phyloP scores from a whole-genome alignment of 23 tunicate species.

The Botrylloides violaceus region DNA sequence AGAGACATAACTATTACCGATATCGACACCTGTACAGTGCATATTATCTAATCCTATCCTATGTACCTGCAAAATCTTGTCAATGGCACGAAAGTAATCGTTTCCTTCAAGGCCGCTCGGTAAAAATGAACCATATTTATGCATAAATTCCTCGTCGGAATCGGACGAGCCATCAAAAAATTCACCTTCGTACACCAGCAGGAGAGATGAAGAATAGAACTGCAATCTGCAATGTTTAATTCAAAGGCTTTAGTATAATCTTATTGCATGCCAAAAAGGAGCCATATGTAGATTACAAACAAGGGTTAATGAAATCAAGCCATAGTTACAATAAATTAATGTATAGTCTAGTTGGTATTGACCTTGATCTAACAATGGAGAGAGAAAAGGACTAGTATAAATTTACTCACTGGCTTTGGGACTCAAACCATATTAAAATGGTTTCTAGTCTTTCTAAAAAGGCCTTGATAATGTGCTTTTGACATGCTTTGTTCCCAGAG shows the following conservation, averaged over 20 bases:
- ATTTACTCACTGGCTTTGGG: slow-evolving; percentile 62
- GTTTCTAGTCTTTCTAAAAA: slow-evolving; percentile 78
- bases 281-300: too few relatives aligned
- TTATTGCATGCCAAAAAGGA: too few relatives aligned
- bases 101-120: not conserved
- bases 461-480: slow-evolving; percentile 84
- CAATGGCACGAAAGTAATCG: slow-evolving; percentile 17
- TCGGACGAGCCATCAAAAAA: slow-evolving; percentile 91
- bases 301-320: too few relatives aligned
- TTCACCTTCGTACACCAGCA: slow-evolving; percentile 91
- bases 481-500: slow-evolving; percentile 86
- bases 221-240: slow-evolving; percentile 80
- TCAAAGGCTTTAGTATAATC: too few relatives aligned
- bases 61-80: slow-evolving; percentile 12
- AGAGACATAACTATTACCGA: not conserved
- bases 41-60: not conserved
- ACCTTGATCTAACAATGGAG: too few relatives aligned
- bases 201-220: slow-evolving; percentile 85
- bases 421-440: slow-evolving; percentile 87
- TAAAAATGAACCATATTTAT: slow-evolving; percentile 49
- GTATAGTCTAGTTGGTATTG: too few relatives aligned
- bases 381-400: not conserved
- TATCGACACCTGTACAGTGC: not conserved
- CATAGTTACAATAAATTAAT: too few relatives aligned
- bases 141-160: slow-evolving; percentile 88